Evolutionary conservation across 2,113 vertebrate species (phyloP), one percentile per base, ranked within the genome.

Genomic region (Forbesichthys agassizii): DNA sequence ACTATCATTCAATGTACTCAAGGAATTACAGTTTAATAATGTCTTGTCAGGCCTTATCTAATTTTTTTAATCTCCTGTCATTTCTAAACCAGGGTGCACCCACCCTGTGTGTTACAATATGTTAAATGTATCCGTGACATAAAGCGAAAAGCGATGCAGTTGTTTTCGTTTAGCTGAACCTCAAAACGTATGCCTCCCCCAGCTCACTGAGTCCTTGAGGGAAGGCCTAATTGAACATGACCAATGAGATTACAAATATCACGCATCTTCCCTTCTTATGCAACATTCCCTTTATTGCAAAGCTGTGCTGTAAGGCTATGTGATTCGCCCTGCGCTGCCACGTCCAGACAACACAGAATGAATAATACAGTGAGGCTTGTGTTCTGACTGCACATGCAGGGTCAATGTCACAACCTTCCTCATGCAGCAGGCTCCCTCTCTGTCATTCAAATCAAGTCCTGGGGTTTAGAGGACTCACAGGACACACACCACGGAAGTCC

Each of bases 321-420:
- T 84, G 82, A 86, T 72, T 73, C 27, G 48, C 13, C 11, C 33
- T 61, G 9, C 53, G 64, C 79, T 71, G 66, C 77, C 72, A 12
- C 2, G 8, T 78, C 68, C 73, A 75, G 74, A 78, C 77, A 77
- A 73, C 64, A 68, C 73, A 78, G 62, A 70, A 73, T 74, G 48
- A 58, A 65, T 64, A 53, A 27, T 4, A 12, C 12, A 12, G 5
- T 73, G 58, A 48, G 46, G 64, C 68, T 58, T 65, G 64, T 73
- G 78, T 86, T 85, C 74, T 77, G 54, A 62, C 59, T 69, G 66
- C 75, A 69, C 68, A 77, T 77, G 2, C 80, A 80, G 60, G 69
- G 63, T 78, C 33, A 68, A 81, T 80, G 82, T 87, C 88, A 88
- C 84, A 86, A 83, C 66, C 78, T 77, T 60, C 63, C 64, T 56